Evolutionary conservation across 2,797 vertebrate genomes (phyloP).

Genomic region (Hylomyscus alleni): DNA sequence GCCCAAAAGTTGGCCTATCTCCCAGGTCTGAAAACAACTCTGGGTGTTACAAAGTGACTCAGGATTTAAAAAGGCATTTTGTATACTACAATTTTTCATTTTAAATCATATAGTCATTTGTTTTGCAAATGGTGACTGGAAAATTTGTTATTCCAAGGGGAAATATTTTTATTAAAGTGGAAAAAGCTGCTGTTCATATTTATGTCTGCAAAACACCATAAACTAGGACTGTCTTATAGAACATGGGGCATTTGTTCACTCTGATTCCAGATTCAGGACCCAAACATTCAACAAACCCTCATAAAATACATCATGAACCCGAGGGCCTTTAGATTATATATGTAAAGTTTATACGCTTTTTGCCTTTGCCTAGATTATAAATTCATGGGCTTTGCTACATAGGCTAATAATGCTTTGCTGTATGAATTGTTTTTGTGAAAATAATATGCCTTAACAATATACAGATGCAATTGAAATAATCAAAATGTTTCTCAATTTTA

Average conservation of each 20-base stretch:
- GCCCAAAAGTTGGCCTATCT: not conserved
- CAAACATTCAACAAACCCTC: constrained; percentile 66
- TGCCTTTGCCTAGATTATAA: constrained; percentile 1
- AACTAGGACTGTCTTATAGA: constrained; percentile 46
- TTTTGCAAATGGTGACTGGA: constrained; percentile 41
- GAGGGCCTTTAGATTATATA: not conserved
- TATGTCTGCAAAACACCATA: constrained; percentile 64
- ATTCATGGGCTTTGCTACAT: constrained; percentile 45
- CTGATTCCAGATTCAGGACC: constrained; percentile 62
- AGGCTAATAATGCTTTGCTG: not conserved
- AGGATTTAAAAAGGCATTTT: not conserved
- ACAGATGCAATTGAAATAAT: not conserved
- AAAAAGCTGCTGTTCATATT: constrained; percentile 54
- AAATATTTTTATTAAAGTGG: constrained; percentile 36
- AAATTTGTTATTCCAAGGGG: constrained; percentile 40
- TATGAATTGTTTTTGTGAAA: not conserved
- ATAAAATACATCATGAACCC: constrained; percentile 69
- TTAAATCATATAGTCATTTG: constrained; percentile 28
- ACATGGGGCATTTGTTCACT: constrained; percentile 32
- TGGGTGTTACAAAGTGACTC: not conserved
- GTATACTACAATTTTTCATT: not conserved
- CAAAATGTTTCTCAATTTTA: not conserved
- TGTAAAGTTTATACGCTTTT: constrained; percentile 40
- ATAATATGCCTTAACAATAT: not conserved
- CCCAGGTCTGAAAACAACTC: not conserved